phyloP scores from a whole-genome alignment of 2,888 invertebrate species.

The Suillia variegata region DNA sequence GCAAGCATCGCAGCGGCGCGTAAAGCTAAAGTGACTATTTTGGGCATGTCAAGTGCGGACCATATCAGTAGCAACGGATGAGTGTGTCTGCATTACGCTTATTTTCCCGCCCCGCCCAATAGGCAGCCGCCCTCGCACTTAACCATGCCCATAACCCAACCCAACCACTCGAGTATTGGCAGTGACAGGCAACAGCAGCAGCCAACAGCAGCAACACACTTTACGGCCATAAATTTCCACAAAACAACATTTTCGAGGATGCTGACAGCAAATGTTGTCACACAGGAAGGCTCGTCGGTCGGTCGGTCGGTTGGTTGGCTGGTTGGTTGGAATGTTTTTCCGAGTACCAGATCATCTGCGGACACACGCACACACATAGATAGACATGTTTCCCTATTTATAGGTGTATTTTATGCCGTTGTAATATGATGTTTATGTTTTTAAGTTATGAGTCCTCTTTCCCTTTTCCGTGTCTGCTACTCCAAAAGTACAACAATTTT shows the following conservation, averaged over 20 bases:
- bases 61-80: no score
- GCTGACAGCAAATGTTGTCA: constrained; percentile 3
- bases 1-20: no score
- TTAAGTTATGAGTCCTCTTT: neutral
- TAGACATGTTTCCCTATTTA: neutral
- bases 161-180: neutral
- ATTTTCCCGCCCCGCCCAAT: no score
- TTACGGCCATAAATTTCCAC: neutral
- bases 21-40: no score
- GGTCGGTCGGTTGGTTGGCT: neutral
- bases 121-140: no score
- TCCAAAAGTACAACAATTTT: no score
- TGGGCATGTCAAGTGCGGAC: no score
- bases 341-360: neutral
- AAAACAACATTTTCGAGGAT: neutral
- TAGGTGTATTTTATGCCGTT: constrained; percentile 3
- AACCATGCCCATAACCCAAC: no score
- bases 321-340: neutral
- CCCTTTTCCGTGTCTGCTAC: no score
- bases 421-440: constrained; percentile 1
- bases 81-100: no score
- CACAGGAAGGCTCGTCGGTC: neutral
- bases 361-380: neutral
- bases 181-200: neutral
- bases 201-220: neutral